phyloP scores from a whole-genome alignment of 2,113 vertebrate species.

The Calidris pugnax region DNA sequence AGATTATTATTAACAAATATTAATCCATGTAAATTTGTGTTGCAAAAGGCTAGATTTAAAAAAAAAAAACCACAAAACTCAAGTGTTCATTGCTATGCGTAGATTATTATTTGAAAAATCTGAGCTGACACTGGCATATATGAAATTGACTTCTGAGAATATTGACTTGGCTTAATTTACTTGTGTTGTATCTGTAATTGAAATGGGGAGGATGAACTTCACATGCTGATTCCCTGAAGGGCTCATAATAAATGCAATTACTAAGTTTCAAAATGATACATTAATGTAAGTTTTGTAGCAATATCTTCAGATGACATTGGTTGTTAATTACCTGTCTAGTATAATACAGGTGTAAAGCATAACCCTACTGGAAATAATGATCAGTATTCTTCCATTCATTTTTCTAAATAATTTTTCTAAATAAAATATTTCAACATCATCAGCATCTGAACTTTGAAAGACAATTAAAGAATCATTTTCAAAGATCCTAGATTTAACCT shows the following conservation, averaged over 20 bases:
- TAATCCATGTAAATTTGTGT: background rate
- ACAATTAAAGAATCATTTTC: background rate
- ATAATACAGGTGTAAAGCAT: background rate
- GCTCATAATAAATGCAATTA: conserved; percentile 10
- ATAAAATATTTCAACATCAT: background rate
- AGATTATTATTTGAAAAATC: conserved; percentile 23
- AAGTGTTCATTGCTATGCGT: conserved; percentile 6
- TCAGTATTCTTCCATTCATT: background rate
- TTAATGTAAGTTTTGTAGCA: background rate
- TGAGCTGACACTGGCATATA: background rate
- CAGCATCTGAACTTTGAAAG: background rate
- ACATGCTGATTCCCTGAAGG: background rate
- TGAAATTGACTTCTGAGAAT: conserved; percentile 30
- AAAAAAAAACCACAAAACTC: background rate
- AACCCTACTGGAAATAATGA: background rate
- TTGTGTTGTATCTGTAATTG: conserved; percentile 44
- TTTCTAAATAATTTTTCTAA: background rate
- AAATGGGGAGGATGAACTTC: conserved; percentile 38
- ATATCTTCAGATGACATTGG: background rate
- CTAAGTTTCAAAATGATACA: background rate
- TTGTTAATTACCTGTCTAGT: conserved; percentile 13
- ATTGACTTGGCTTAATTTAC: conserved; percentile 29
- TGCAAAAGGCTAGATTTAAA: background rate
- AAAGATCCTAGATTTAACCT: background rate
- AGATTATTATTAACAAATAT: background rate